Percentiles rank a stretch among this genome's conserved stretches.
phyloP scores from a whole-genome alignment of 2,888 invertebrate genomes.

The Aradus depressus region DNA sequence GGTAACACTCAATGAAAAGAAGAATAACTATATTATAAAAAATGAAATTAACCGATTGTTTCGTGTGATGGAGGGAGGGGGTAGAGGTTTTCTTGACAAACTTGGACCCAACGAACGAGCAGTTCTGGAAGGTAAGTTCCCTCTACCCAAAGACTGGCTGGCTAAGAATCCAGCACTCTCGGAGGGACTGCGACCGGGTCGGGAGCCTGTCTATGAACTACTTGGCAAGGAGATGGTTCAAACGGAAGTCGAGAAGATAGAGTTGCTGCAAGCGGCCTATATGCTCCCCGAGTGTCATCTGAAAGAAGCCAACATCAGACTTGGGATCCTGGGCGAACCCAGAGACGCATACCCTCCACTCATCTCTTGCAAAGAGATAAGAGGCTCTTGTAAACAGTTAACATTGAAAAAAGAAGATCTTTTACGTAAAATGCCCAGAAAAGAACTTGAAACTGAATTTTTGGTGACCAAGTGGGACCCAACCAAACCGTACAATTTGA shows the following conservation, averaged over 20 bases:
- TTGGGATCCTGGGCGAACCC: constrained; percentile 12
- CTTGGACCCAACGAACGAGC: background rate
- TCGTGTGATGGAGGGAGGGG: background rate
- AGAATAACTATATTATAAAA: background rate
- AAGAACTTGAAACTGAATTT: too few relatives aligned
- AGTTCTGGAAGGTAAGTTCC: constrained; percentile 12
- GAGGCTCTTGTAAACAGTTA: too few relatives aligned
- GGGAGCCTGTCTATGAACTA: background rate
- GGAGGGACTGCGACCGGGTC: constrained; percentile 8
- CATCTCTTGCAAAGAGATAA: constrained; percentile 3
- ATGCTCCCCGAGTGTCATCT: constrained; percentile 2
- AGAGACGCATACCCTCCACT: constrained; percentile 10
- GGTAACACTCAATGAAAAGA: constrained; percentile 5
- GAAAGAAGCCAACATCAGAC: constrained; percentile 7
- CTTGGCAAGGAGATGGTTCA: constrained; percentile 2
- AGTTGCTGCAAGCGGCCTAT: constrained; percentile 5
- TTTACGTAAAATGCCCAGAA: too few relatives aligned
- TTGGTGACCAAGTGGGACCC: too few relatives aligned
- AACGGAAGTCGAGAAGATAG: constrained; percentile 1
- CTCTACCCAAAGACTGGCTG: background rate
- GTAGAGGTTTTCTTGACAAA: background rate
- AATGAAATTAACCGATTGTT: constrained; percentile 8
- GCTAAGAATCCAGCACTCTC: background rate
- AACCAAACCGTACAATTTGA: too few relatives aligned
- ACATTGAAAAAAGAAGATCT: too few relatives aligned